A percentile compares a stretch with the other conserved stretches of the same genome.
These are phyloP conservation scores for Myripristis murdjan DNA, from an alignment of 2,797 vertebrate genomes.

Conservation along the genomic window DNA sequence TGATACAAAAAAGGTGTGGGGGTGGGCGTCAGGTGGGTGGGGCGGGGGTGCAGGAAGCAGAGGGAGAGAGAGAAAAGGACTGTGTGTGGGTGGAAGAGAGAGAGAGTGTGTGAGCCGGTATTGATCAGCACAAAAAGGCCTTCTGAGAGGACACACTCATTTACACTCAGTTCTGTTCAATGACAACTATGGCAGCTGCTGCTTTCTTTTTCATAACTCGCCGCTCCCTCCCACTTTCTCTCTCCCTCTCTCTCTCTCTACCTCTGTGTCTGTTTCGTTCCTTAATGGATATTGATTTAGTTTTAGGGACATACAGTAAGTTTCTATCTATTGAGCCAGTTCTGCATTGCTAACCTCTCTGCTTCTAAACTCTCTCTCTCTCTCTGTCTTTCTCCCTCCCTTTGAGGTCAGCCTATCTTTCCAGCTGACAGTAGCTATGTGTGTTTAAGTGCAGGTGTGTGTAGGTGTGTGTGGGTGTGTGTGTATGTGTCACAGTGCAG, in stretches of 20 bases:
- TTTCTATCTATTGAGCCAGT: conserved; percentile 39
- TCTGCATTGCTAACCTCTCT: conserved; percentile 53
- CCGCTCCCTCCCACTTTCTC: background rate
- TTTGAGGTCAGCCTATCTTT: conserved; percentile 49
- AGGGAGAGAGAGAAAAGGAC: conserved; percentile 20
- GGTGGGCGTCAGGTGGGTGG: no score
- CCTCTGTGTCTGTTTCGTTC: conserved; percentile 21
- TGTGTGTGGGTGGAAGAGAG: background rate
- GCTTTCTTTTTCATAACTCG: conserved; percentile 47
- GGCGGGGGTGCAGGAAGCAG: background rate
- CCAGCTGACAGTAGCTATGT: conserved; percentile 27
- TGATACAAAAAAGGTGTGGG: conserved; percentile 25
- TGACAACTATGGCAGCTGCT: conserved; percentile 49
- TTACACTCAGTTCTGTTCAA: conserved; percentile 45
- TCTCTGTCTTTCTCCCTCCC: conserved; percentile 26
- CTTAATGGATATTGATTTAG: conserved; percentile 73
- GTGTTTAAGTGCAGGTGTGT: conserved; percentile 10
- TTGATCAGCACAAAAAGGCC: conserved; percentile 56
- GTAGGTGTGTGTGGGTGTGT: background rate
- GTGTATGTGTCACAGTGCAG: conserved; percentile 53
- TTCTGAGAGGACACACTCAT: conserved; percentile 54
- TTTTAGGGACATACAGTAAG: conserved; percentile 61
- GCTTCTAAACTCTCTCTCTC: no score
- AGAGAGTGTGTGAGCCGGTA: conserved; percentile 29
- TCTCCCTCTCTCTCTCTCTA: background rate